Conservation (phyloP, 2,888 invertebrate genomes). For the Diarsia dahlii region DNA sequence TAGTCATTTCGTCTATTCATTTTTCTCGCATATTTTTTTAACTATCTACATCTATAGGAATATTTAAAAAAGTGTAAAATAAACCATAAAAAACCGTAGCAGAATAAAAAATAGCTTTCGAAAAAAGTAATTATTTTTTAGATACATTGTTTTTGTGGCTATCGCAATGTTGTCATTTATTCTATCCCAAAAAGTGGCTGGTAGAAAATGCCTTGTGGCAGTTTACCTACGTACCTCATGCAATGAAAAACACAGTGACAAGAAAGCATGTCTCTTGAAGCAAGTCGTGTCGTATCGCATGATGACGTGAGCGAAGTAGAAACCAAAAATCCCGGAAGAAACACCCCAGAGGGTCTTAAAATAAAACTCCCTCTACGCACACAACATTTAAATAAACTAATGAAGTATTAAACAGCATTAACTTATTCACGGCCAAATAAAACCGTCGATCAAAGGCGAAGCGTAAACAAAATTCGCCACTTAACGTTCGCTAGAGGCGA, state of each 20-base stretch:
- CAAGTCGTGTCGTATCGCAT: neutral
- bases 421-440: conserved; percentile 48
- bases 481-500: conserved; percentile 17
- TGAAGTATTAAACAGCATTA: conserved; percentile 46
- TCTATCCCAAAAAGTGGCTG: no score
- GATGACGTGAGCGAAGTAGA: neutral
- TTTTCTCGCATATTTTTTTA: no score
- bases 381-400: conserved; percentile 26
- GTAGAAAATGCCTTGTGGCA: no score
- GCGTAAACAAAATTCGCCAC: conserved; percentile 57
- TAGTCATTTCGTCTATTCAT: no score
- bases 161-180: no score
- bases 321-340: neutral
- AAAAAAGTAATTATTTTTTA: no score
- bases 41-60: no score
- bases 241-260: neutral
- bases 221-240: neutral
- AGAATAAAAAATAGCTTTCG: no score
- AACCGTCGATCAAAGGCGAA: conserved; percentile 37
- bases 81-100: no score
- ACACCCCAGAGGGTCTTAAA: neutral
- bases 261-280: neutral
- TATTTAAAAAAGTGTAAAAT: no score
- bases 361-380: conserved; percentile 1
- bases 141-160: no score